phyloP scores from a whole-genome alignment of 2,888 invertebrate genomes.

The Phania funesta region DNA sequence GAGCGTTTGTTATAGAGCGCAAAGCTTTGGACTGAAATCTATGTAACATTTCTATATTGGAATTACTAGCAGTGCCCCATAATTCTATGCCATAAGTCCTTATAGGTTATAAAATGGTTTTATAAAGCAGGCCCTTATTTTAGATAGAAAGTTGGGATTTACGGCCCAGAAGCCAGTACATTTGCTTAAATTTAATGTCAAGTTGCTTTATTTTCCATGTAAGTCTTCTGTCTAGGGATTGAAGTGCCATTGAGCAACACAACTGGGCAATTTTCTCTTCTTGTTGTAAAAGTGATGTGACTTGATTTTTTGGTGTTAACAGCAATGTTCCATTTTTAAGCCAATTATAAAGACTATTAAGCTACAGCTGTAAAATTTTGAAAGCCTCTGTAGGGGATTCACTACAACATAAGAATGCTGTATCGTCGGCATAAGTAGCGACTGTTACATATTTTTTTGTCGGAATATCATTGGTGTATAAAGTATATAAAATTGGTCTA shows the following conservation, averaged over 20 bases:
- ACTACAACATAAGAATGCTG: background rate
- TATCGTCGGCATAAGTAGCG: background rate
- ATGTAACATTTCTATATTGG: constrained; percentile 11
- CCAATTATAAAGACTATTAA: background rate
- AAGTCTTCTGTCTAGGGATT: constrained; percentile 1
- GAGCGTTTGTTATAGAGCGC: background rate
- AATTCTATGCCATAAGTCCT: background rate
- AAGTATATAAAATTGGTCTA: too few relatives aligned
- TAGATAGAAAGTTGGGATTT: background rate
- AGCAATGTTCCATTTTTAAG: background rate
- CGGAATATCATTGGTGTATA: too few relatives aligned
- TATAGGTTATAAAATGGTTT: background rate
- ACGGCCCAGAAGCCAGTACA: constrained; percentile 8
- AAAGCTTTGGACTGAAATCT: constrained; percentile 12
- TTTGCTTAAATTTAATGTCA: constrained; percentile 3
- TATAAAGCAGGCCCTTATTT: background rate
- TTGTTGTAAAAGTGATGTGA: background rate
- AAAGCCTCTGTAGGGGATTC: background rate
- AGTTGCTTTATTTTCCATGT: constrained; percentile 25
- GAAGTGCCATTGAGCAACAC: background rate
- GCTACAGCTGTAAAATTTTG: background rate
- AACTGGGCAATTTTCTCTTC: background rate
- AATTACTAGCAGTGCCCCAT: constrained; percentile 4
- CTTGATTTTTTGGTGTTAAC: background rate
- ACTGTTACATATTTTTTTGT: background rate